Percentiles rank a stretch among this genome's conserved stretches.
These are phyloP conservation scores for Philypnodon macrostomus DNA, from an alignment of 2,797 vertebrate species.

Conservation along the genomic window DNA sequence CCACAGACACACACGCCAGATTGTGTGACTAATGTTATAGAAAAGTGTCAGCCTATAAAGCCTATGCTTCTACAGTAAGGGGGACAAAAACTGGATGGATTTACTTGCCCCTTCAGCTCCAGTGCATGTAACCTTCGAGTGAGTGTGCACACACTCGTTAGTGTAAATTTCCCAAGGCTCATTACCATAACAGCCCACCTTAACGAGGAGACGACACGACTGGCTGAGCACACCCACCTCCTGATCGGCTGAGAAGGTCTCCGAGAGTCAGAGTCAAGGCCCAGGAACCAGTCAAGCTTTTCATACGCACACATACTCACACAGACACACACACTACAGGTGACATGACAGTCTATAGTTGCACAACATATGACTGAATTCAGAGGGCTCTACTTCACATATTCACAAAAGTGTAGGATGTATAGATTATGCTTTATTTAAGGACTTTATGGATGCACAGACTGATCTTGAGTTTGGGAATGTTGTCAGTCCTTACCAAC, in stretches of 20 bases:
- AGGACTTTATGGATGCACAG: too few species aligned
- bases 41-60: background rate
- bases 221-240: slow-evolving; percentile 38
- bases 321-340: background rate
- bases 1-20: slow-evolving; percentile 10
- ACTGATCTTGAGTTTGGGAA: too few species aligned
- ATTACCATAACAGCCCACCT: slow-evolving; percentile 21
- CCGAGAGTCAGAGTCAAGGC: slow-evolving; percentile 14
- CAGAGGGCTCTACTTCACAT: too few species aligned
- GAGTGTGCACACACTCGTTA: slow-evolving; percentile 17
- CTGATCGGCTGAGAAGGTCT: slow-evolving; percentile 35
- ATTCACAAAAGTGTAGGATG: too few species aligned
- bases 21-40: slow-evolving; percentile 1
- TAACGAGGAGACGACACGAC: slow-evolving; percentile 33
- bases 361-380: too few species aligned
- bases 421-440: too few species aligned
- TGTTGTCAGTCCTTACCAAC: too few species aligned
- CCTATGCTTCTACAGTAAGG: background rate
- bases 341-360: too few species aligned
- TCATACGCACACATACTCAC: background rate
- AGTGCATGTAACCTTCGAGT: background rate
- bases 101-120: background rate
- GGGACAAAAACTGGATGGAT: slow-evolving; percentile 1
- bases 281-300: background rate
- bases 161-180: slow-evolving; percentile 17